A percentile compares a stretch with the other conserved stretches of the same genome.
Evolutionary conservation across 2,888 invertebrate genomes (phyloP).

Genomic region (Acanthosepion lycidas): DNA sequence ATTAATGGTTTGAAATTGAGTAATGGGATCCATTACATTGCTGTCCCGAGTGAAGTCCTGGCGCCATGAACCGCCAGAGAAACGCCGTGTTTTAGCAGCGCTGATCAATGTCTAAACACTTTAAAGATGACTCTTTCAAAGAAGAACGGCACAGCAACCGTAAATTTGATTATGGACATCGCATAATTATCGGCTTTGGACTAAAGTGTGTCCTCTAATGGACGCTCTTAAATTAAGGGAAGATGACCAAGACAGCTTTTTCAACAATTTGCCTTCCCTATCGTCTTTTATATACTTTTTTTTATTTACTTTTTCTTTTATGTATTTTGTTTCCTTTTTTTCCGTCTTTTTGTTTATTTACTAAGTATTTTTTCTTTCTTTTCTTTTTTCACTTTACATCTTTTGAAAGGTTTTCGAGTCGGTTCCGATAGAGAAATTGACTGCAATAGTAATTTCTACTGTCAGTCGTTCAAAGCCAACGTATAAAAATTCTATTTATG

Average conservation of each 20-base stretch:
- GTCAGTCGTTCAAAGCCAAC: neutral
- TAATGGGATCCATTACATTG: neutral
- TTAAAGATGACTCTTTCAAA: neutral
- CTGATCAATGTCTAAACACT: slow-evolving; percentile 1
- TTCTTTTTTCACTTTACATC: neutral
- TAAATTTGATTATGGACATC: neutral
- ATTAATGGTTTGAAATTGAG: slow-evolving; percentile 3
- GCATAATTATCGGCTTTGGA: slow-evolving; percentile 2
- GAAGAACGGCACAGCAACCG: neutral
- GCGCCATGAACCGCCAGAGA: neutral
- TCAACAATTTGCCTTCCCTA: neutral
- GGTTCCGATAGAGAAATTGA: neutral
- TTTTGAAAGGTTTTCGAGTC: neutral
- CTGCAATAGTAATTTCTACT: slow-evolving; percentile 14
- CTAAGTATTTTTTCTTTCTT: neutral
- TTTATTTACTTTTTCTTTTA: neutral
- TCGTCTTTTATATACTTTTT: neutral
- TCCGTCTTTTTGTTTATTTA: neutral
- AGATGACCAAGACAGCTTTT: neutral
- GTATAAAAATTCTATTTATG: neutral
- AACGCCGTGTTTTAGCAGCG: neutral
- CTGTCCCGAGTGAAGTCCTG: slow-evolving; percentile 33
- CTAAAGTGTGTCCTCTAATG: slow-evolving; percentile 8
- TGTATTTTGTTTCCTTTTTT: neutral
- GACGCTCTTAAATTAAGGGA: neutral